Evolutionary conservation across 2,888 invertebrate genomes (phyloP).

Genomic region (Drosophila phalerata): DNA sequence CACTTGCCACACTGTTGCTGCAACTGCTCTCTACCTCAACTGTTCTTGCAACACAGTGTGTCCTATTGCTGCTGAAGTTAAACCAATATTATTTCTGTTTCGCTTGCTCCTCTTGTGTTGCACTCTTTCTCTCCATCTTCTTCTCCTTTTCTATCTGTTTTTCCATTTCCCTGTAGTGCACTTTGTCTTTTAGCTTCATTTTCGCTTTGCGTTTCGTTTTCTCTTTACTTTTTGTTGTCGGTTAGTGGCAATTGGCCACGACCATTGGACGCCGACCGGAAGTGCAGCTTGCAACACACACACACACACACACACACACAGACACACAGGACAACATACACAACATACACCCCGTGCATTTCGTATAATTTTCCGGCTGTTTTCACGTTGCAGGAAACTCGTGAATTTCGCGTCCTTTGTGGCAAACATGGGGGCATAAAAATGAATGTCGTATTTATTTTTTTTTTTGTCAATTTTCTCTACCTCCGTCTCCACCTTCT

Average conservation of each 20-base stretch:
- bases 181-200: slow-evolving; percentile 57
- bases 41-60: too few species aligned
- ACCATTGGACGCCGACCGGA: slow-evolving; percentile 51
- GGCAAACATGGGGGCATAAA: slow-evolving; percentile 52
- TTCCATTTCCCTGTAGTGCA: slow-evolving; percentile 33
- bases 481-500: not conserved
- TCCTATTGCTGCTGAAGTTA: slow-evolving; percentile 51
- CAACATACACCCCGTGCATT: slow-evolving; percentile 10
- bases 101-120: slow-evolving; percentile 1
- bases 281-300: slow-evolving; percentile 50
- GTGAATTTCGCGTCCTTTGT: slow-evolving; percentile 72
- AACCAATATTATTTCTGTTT: slow-evolving; percentile 65
- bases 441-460: slow-evolving; percentile 61
- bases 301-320: not conserved
- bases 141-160: not conserved
- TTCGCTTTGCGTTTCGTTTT: slow-evolving; percentile 42
- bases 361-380: slow-evolving; percentile 81
- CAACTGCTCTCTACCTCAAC: too few species aligned
- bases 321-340: not conserved
- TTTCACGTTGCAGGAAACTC: slow-evolving; percentile 76
- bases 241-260: slow-evolving; percentile 70
- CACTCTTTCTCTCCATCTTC: slow-evolving; percentile 1
- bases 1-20: too few species aligned
- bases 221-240: slow-evolving; percentile 58
- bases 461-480: slow-evolving; percentile 22